phyloP scores from a whole-genome alignment of 2,797 vertebrate species.

The Arnoldichthys spilopterus region DNA sequence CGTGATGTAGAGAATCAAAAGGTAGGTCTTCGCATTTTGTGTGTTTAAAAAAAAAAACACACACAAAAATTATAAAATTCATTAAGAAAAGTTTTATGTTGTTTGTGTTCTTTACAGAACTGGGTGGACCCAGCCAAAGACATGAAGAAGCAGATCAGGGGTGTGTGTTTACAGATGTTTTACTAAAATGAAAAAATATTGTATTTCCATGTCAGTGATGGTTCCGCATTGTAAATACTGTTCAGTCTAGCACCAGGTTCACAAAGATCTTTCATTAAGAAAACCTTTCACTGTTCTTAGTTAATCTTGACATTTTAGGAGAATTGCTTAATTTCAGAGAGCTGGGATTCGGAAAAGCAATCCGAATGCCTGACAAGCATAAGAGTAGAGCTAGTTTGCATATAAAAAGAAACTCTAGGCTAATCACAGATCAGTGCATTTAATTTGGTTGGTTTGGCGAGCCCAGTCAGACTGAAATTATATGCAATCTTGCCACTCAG shows the following conservation, averaged over 20 bases:
- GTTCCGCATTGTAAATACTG: neutral
- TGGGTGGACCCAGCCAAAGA: conserved; percentile 96
- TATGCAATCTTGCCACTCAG: neutral
- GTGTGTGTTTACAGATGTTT: conserved; percentile 73
- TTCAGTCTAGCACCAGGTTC: neutral
- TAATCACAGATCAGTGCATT: conserved; percentile 2
- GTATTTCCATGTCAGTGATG: neutral
- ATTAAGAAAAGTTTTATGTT: neutral
- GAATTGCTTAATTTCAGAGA: neutral
- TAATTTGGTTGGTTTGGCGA: neutral
- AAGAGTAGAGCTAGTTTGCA: neutral
- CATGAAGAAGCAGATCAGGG: conserved; percentile 97
- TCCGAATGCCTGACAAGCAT: neutral
- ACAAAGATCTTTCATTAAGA: neutral
- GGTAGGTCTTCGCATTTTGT: conserved; percentile 67
- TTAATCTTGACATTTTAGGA: neutral
- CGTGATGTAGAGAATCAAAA: conserved; percentile 93
- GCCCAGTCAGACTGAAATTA: neutral
- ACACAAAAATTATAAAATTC: too few relatives aligned
- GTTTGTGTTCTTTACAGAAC: conserved; percentile 77
- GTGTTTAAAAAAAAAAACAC: too few relatives aligned
- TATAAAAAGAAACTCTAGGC: neutral
- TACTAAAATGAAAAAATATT: neutral
- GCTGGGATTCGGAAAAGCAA: neutral
- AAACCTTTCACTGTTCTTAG: neutral